Percentiles rank a stretch among this genome's conserved stretches.
phyloP scores from a whole-genome alignment of 2,797 vertebrate species.

The Brotula barbata region DNA sequence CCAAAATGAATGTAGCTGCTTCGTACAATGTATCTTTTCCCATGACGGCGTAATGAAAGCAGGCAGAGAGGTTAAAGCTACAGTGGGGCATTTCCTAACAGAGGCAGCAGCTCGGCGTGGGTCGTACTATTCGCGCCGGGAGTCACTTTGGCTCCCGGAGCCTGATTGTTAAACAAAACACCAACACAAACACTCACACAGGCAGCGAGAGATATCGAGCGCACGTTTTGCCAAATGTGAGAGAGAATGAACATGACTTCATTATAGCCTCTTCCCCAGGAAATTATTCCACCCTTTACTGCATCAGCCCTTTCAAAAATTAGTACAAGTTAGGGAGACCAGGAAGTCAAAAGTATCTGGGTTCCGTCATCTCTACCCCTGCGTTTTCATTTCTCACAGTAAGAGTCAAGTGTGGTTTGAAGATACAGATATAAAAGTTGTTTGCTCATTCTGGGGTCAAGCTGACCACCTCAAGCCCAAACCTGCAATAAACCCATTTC shows the following conservation, averaged over 20 bases:
- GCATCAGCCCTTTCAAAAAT: neutral
- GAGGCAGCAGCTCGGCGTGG: conserved; percentile 34
- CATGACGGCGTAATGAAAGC: conserved; percentile 39
- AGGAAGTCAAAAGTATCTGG: neutral
- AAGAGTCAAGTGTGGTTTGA: conserved; percentile 2
- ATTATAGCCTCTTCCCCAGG: too few species aligned
- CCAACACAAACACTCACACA: conserved; percentile 27
- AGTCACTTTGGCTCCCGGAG: conserved; percentile 29
- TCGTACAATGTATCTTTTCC: conserved; percentile 37
- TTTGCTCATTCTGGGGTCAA: conserved; percentile 24
- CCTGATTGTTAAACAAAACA: conserved; percentile 34
- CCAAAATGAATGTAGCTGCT: conserved; percentile 9
- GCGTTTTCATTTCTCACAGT: conserved; percentile 15
- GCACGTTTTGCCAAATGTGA: neutral
- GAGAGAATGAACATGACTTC: neutral
- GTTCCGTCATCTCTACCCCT: too few species aligned
- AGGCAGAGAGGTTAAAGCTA: conserved; percentile 30
- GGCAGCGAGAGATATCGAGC: neutral
- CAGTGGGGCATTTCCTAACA: conserved; percentile 19
- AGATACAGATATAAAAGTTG: conserved; percentile 39
- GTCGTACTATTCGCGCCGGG: conserved; percentile 36
- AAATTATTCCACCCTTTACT: neutral
- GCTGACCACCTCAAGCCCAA: conserved; percentile 39
- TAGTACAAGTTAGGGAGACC: neutral
- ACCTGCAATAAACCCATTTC: conserved; percentile 57